Conservation (phyloP, 1,140 invertebrate genomes). For the Lepidurus apus region DNA sequence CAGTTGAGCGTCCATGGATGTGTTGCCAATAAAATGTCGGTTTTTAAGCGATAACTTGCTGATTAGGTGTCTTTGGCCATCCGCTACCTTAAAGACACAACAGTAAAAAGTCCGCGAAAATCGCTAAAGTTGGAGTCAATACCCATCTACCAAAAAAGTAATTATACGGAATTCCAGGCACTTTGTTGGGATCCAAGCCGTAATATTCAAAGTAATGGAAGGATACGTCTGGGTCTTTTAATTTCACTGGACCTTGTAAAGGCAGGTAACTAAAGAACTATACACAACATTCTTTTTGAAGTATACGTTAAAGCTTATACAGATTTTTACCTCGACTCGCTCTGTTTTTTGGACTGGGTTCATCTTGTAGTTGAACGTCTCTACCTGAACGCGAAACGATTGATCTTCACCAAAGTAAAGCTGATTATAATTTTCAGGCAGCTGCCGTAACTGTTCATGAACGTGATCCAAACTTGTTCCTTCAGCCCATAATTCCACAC, state of each 20-base stretch:
- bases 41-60: slow-evolving; percentile 75
- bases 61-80: slow-evolving; percentile 75
- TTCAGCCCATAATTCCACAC: slow-evolving; percentile 70
- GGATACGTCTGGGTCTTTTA: slow-evolving; percentile 73
- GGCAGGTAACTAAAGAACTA: slow-evolving; percentile 74
- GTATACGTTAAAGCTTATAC: slow-evolving; percentile 27
- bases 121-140: slow-evolving; percentile 38
- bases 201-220: slow-evolving; percentile 83
- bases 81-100: slow-evolving; percentile 56
- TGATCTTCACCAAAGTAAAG: slow-evolving; percentile 43
- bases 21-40: slow-evolving; percentile 93
- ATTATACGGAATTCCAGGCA: slow-evolving; percentile 63
- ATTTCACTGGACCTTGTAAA: slow-evolving; percentile 68
- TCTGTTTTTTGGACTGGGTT: slow-evolving; percentile 29
- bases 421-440: slow-evolving; percentile 50
- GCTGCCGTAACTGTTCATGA: slow-evolving; percentile 57
- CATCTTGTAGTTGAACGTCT: slow-evolving; percentile 30
- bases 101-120: slow-evolving; percentile 24
- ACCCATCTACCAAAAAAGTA: slow-evolving; percentile 82
- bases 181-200: slow-evolving; percentile 65
- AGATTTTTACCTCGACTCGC: slow-evolving; percentile 25
- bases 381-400: slow-evolving; percentile 29
- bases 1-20: slow-evolving; percentile 91
- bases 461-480: slow-evolving; percentile 54
- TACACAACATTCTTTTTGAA: slow-evolving; percentile 38